These are phyloP conservation scores for Iguana delicatissima DNA, from an alignment of 2,797 vertebrate genomes.

Conservation along the genomic window DNA sequence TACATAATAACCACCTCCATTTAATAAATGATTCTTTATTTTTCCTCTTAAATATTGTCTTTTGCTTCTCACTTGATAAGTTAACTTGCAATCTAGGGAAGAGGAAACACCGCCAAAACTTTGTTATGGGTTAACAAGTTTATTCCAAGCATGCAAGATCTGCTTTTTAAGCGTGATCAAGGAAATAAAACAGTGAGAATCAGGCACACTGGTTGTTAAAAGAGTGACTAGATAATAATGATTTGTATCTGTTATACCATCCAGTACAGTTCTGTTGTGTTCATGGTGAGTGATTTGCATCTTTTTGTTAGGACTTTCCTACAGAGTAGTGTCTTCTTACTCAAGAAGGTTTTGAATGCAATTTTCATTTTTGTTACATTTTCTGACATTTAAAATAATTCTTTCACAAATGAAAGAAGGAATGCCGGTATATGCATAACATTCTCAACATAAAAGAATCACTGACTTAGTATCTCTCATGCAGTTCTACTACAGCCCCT, in stretches of 20 bases:
- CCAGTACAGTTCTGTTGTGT: neutral
- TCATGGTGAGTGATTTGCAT: neutral
- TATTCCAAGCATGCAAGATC: neutral
- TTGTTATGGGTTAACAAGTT: neutral
- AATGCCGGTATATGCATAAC: neutral
- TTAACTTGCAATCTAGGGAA: neutral
- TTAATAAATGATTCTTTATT: neutral
- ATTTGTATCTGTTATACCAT: neutral
- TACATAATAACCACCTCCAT: neutral
- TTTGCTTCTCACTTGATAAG: neutral
- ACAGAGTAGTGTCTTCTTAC: neutral
- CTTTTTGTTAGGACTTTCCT: constrained; percentile 1
- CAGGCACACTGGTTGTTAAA: constrained; percentile 6
- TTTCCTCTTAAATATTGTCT: neutral
- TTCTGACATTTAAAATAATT: constrained; percentile 37
- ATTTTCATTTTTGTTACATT: constrained; percentile 29
- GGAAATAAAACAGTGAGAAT: constrained; percentile 16
- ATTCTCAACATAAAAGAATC: neutral
- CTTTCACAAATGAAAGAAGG: neutral
- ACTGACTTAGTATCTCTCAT: neutral
- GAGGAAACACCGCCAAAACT: neutral
- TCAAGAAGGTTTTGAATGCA: neutral
- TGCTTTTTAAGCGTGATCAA: neutral
- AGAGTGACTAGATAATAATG: constrained; percentile 22
- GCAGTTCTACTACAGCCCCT: neutral